Evolutionary conservation across 1,140 invertebrate genomes (phyloP).

Genomic region (Tetragnatha versicolor): DNA sequence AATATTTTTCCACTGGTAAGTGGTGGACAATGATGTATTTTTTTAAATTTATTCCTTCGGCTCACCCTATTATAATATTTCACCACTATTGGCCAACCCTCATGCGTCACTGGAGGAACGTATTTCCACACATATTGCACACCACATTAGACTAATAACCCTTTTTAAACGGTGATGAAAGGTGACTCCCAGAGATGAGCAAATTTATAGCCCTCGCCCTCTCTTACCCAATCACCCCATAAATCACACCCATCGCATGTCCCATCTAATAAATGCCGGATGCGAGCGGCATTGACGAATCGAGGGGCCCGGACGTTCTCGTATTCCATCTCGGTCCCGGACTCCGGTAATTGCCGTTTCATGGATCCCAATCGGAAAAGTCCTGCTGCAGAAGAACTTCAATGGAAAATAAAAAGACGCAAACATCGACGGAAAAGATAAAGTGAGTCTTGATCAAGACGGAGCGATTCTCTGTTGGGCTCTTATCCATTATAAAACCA

Average conservation of each 20-base stretch:
- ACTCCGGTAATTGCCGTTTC: conserved; percentile 12
- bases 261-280: conserved; percentile 16
- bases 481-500: conserved; percentile 51
- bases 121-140: too few species aligned
- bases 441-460: conserved; percentile 32
- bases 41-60: too few species aligned
- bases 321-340: neutral
- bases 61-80: too few species aligned
- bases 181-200: too few species aligned
- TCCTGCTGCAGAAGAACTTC: too few species aligned
- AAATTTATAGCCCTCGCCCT: neutral
- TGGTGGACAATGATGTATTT: too few species aligned
- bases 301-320: neutral
- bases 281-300: neutral
- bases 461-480: conserved; percentile 19
- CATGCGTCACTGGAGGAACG: too few species aligned
- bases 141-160: too few species aligned
- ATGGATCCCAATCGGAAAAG: neutral
- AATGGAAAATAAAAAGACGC: neutral
- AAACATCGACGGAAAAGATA: neutral
- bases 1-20: too few species aligned
- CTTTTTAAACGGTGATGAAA: neutral
- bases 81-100: too few species aligned
- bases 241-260: neutral
- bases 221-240: neutral